Percentiles rank a stretch among this genome's conserved stretches.
phyloP scores from a whole-genome alignment of 2,113 vertebrate genomes.

The Neodon shergylaensis region DNA sequence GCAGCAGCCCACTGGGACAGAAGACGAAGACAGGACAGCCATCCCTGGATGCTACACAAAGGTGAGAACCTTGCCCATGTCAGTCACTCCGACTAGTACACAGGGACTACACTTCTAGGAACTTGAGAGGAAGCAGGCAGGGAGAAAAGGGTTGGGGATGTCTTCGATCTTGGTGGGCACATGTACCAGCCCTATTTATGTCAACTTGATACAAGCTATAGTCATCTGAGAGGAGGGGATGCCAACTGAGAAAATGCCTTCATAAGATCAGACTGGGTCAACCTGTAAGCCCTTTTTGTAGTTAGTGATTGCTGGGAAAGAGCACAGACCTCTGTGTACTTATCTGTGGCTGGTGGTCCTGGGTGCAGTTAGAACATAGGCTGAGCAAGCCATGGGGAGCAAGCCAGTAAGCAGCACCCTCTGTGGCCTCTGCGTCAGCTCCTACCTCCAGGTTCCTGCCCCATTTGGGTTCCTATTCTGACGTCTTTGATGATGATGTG shows the following conservation, averaged over 20 bases:
- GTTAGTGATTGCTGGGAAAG: background rate
- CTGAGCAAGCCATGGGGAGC: background rate
- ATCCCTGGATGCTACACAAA: rapidly evolving
- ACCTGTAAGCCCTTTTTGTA: background rate
- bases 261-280: background rate
- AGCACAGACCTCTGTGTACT: background rate
- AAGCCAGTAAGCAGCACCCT: background rate
- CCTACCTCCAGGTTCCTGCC: too few relatives aligned
- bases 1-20: too few relatives aligned
- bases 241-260: background rate
- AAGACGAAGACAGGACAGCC: rapidly evolving
- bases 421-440: background rate
- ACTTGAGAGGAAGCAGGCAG: background rate
- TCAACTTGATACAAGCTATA: background rate
- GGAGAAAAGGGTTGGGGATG: too few relatives aligned
- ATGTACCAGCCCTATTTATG: too few relatives aligned
- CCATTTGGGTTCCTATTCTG: background rate
- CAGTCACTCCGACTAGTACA: rapidly evolving
- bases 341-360: background rate
- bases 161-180: background rate
- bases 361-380: background rate
- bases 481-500: background rate
- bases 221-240: background rate
- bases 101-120: background rate
- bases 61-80: rapidly evolving